Percentiles rank a stretch among this genome's conserved stretches.
Evolutionary conservation across 1,140 invertebrate genomes (phyloP).

Genomic region (Musca domestica): DNA sequence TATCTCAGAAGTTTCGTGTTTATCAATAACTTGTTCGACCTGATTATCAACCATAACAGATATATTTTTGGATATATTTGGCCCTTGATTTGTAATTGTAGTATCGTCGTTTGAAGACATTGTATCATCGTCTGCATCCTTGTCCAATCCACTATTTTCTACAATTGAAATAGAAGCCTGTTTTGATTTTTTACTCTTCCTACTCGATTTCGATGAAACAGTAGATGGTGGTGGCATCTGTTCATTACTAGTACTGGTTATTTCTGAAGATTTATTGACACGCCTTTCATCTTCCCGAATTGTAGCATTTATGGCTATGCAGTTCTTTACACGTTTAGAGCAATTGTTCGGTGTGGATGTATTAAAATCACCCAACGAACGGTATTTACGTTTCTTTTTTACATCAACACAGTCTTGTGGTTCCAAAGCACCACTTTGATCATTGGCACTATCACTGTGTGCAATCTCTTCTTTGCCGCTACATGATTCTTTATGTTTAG

Average conservation of each 20-base stretch:
- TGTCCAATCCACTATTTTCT: not conserved
- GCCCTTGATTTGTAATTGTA: not conserved
- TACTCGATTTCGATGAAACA: not conserved
- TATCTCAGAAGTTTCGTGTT: not conserved
- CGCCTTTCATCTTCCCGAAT: not conserved
- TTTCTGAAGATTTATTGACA: not conserved
- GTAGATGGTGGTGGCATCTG: not conserved
- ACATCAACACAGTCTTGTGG: not conserved
- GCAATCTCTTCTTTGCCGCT: not conserved
- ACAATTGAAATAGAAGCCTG: not conserved
- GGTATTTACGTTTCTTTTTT: constrained; percentile 12
- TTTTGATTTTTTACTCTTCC: not conserved
- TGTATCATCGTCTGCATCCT: not conserved
- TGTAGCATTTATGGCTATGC: not conserved
- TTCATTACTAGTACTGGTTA: constrained; percentile 8
- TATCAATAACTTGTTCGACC: not conserved
- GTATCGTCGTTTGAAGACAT: not conserved
- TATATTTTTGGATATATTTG: not conserved
- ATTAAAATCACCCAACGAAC: not conserved
- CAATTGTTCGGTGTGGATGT: not conserved
- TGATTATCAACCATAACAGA: not conserved
- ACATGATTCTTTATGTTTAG: not conserved
- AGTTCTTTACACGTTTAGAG: constrained; percentile 8
- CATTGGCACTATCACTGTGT: not conserved
- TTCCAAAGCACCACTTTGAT: not conserved